A percentile compares a stretch with the other conserved stretches of the same genome.
Evolutionary conservation across 2,888 invertebrate species (phyloP).

Genomic region (Caradrina kadenii): DNA sequence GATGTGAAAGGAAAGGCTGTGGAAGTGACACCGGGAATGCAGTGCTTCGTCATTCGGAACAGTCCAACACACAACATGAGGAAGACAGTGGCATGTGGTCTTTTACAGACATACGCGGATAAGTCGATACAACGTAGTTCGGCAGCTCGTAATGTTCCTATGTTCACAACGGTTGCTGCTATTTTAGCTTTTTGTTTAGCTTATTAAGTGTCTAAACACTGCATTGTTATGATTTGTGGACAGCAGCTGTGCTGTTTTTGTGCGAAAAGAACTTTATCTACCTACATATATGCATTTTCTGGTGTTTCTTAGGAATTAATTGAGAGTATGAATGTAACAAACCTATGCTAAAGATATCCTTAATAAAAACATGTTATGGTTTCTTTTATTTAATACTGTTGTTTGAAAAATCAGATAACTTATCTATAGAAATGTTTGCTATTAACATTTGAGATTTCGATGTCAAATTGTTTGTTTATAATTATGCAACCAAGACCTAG

Average conservation of each 20-base stretch:
- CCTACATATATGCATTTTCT: slow-evolving; percentile 46
- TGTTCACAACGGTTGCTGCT: slow-evolving; percentile 74
- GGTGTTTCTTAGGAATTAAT: slow-evolving; percentile 2
- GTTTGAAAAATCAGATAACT: neutral
- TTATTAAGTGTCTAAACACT: slow-evolving; percentile 50
- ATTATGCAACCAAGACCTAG: slow-evolving; percentile 2
- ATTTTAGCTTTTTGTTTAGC: slow-evolving; percentile 67
- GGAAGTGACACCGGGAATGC: slow-evolving; percentile 83
- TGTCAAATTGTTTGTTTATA: neutral
- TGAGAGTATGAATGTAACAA: neutral
- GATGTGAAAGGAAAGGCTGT: slow-evolving; percentile 84
- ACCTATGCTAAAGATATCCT: neutral
- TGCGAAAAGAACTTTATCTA: slow-evolving; percentile 23
- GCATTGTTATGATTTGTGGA: slow-evolving; percentile 6
- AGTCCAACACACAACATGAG: slow-evolving; percentile 75
- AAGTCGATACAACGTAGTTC: slow-evolving; percentile 78
- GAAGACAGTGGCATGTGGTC: slow-evolving; percentile 79
- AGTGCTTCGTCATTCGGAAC: slow-evolving; percentile 81
- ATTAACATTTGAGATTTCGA: slow-evolving; percentile 17
- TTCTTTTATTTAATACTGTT: slow-evolving; percentile 1
- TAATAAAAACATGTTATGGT: neutral
- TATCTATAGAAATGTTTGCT: neutral
- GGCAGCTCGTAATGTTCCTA: slow-evolving; percentile 74
- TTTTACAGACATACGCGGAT: slow-evolving; percentile 82
- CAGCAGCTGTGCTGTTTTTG: slow-evolving; percentile 15